These are phyloP conservation scores for Pemphredon lugubris DNA, from an alignment of 2,888 invertebrate species.

Conservation along the genomic window DNA sequence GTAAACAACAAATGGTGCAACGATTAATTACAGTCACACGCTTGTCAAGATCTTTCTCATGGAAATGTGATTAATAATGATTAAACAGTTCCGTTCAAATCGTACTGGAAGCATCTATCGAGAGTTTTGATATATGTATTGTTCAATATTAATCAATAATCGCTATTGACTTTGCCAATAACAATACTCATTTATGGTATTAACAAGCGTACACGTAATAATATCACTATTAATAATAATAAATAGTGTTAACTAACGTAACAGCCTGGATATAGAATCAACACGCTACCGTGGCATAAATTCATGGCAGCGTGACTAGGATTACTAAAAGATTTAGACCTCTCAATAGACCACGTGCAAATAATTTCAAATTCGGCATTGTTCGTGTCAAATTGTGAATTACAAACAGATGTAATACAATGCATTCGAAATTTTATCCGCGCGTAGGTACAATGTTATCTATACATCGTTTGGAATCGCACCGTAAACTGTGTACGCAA, in stretches of 20 bases:
- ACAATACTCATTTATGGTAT: constrained; percentile 13
- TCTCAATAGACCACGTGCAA: constrained; percentile 18
- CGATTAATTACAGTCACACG: too few species aligned
- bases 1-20: too few species aligned
- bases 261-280: constrained; percentile 57
- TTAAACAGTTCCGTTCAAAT: too few species aligned
- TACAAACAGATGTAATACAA: background rate
- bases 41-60: too few species aligned
- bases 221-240: constrained; percentile 34
- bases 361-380: constrained; percentile 9
- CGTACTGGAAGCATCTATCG: constrained; percentile 2
- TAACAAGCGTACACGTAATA: constrained; percentile 21
- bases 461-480: too few species aligned
- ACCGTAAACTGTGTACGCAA: background rate
- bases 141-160: background rate
- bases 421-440: constrained; percentile 9
- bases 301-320: constrained; percentile 63
- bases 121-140: background rate
- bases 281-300: constrained; percentile 38
- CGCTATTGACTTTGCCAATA: constrained; percentile 1
- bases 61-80: too few species aligned
- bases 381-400: background rate
- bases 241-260: constrained; percentile 55
- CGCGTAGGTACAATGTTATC: too few species aligned
- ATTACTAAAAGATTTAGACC: constrained; percentile 43